Conservation (phyloP, 92 coral and sea anemone genomes). For the Muricea muricata region DNA sequence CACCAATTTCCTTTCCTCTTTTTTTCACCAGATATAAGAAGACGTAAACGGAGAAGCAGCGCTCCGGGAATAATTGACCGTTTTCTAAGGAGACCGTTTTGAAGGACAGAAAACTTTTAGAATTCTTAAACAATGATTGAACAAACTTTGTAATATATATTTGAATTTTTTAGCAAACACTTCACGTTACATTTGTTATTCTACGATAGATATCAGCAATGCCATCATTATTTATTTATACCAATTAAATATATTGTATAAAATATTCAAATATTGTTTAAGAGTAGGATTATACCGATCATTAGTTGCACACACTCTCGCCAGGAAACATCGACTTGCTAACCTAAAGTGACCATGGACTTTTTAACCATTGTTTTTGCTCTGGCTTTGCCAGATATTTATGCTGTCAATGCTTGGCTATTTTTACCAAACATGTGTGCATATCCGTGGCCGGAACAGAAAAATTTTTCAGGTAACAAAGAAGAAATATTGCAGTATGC, state of each 20-base stretch:
- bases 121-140: neutral
- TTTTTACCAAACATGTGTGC: neutral
- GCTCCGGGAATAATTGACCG: neutral
- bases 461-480: neutral
- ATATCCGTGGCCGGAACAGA: neutral
- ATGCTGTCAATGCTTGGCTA: neutral
- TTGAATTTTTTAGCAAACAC: neutral
- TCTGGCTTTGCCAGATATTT: neutral
- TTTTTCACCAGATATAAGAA: neutral
- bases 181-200: neutral
- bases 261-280: too few relatives aligned
- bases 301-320: too few relatives aligned
- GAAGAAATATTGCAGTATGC: too few relatives aligned
- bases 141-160: neutral
- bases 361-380: neutral
- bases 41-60: slow-evolving; percentile 6
- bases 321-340: neutral
- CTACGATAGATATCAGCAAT: neutral
- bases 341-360: neutral
- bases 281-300: too few relatives aligned
- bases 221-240: neutral
- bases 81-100: neutral
- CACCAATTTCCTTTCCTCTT: neutral
- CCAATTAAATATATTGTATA: neutral
- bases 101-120: neutral